These are phyloP conservation scores for Pseudochirops corinnae DNA, from an alignment of 2,797 vertebrate species.

Conservation along the genomic window DNA sequence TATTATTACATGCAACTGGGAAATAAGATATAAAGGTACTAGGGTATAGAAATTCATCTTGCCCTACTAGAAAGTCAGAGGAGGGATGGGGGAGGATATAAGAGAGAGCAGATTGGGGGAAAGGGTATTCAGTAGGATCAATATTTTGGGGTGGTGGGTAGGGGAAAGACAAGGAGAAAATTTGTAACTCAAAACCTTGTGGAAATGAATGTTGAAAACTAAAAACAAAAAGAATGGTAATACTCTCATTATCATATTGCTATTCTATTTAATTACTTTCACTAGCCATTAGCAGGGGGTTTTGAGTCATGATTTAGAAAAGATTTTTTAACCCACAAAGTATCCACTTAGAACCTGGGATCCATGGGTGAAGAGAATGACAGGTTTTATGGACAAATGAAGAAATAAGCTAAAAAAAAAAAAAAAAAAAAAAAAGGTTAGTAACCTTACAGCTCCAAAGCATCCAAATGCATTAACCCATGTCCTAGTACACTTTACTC, in stretches of 20 bases:
- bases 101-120: too few species aligned
- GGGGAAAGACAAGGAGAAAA: too few species aligned
- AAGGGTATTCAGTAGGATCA: too few species aligned
- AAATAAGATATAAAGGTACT: too few species aligned
- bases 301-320: not conserved
- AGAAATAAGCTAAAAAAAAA: not conserved
- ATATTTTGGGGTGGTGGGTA: too few species aligned
- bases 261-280: not conserved
- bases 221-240: not conserved
- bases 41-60: too few species aligned
- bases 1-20: too few species aligned
- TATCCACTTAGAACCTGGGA: not conserved
- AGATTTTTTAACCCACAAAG: not conserved
- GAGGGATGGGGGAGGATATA: too few species aligned
- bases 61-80: too few species aligned
- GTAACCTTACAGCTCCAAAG: not conserved
- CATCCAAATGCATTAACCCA: not conserved
- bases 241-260: not conserved
- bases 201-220: too few species aligned
- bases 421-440: too few species aligned
- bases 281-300: not conserved
- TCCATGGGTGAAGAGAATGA: not conserved
- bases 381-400: not conserved
- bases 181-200: too few species aligned
- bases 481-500: not conserved